These are phyloP conservation scores for Copidosoma floridanum DNA, from an alignment of 1,140 invertebrate genomes.

Conservation along the genomic window DNA sequence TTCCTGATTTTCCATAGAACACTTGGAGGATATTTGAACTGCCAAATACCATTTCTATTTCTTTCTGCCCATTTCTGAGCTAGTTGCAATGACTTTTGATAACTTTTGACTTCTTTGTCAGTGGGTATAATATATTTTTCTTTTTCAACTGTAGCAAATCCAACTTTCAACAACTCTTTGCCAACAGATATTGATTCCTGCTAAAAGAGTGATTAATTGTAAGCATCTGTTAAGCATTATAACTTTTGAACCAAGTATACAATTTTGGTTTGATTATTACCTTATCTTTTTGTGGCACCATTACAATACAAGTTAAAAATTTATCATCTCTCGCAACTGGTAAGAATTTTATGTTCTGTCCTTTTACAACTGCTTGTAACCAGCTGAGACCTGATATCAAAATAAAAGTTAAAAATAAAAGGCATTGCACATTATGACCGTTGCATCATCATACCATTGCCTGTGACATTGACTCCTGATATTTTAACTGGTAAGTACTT, in stretches of 20 bases:
- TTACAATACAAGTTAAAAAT: slow-evolving; percentile 53
- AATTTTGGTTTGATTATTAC: no score
- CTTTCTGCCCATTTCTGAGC: slow-evolving; percentile 51
- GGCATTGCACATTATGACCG: slow-evolving; percentile 16
- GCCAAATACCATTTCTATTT: slow-evolving; percentile 56
- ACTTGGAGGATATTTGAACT: slow-evolving; percentile 50
- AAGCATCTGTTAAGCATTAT: not conserved
- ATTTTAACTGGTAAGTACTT: slow-evolving; percentile 58
- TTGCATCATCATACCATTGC: slow-evolving; percentile 53
- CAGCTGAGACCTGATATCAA: slow-evolving; percentile 52
- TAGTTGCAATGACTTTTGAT: slow-evolving; percentile 43
- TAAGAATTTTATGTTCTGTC: slow-evolving; percentile 51
- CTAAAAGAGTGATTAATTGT: slow-evolving; percentile 4
- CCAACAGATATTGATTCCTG: slow-evolving; percentile 45
- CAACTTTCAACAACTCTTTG: slow-evolving; percentile 52
- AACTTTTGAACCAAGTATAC: not conserved
- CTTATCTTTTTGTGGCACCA: slow-evolving; percentile 45
- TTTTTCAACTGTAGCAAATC: slow-evolving; percentile 48
- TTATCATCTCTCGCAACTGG: slow-evolving; percentile 49
- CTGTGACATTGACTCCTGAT: slow-evolving; percentile 52
- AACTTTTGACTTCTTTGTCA: slow-evolving; percentile 36
- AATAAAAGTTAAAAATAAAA: slow-evolving; percentile 1
- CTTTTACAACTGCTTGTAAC: slow-evolving; percentile 54
- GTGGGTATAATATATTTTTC: slow-evolving; percentile 31
- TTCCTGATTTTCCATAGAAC: slow-evolving; percentile 42